Conservation (phyloP, 2,888 invertebrate species). For the Drosophila macrothrix region DNA sequence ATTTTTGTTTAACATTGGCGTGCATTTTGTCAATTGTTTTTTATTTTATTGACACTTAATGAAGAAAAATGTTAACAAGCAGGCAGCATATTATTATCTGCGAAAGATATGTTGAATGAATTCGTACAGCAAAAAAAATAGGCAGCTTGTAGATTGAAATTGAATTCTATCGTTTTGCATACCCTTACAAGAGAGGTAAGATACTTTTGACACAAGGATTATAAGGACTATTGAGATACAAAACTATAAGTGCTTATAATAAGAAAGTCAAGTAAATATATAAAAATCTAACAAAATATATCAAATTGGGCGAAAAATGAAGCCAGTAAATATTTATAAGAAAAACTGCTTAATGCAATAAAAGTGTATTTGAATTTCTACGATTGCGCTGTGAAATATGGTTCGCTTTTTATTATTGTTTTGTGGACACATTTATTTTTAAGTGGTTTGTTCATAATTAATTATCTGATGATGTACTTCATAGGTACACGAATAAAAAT, state of each 20-base stretch:
- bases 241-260: no score
- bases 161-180: neutral
- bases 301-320: neutral
- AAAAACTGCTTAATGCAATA: neutral
- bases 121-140: neutral
- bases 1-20: constrained; percentile 25
- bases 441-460: constrained; percentile 44
- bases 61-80: constrained; percentile 48
- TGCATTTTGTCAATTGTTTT: constrained; percentile 32
- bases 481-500: constrained; percentile 10
- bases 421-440: constrained; percentile 21
- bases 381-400: neutral
- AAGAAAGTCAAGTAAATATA: accelerated
- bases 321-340: no score
- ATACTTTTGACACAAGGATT: neutral
- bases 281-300: neutral
- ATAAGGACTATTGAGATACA: neutral
- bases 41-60: constrained; percentile 53
- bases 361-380: neutral
- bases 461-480: constrained; percentile 44
- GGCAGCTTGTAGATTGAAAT: neutral
- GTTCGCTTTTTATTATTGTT: neutral
- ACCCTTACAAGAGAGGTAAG: neutral
- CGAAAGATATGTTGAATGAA: neutral
- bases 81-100: constrained; percentile 22